phyloP scores from a whole-genome alignment of 2,888 invertebrate genomes.

The Smittia sp. region DNA sequence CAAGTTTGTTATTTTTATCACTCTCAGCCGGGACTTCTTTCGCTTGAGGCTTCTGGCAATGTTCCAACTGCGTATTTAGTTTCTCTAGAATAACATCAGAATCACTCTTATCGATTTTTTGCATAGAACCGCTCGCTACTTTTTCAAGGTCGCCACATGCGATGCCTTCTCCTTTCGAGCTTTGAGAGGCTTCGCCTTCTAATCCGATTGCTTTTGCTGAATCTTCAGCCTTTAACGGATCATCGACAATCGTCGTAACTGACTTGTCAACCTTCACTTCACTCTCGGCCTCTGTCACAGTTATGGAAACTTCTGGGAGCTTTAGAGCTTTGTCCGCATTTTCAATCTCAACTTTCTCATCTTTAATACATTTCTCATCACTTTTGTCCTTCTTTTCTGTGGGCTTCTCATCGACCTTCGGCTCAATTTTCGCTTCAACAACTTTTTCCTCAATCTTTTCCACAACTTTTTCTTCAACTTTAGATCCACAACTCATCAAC shows the following conservation, averaged over 20 bases:
- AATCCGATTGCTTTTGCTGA: background rate
- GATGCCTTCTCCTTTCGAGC: background rate
- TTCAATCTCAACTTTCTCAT: background rate
- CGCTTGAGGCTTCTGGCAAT: background rate
- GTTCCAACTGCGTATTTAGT: constrained; percentile 38
- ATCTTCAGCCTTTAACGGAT: background rate
- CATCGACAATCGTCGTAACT: background rate
- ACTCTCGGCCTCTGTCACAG: background rate
- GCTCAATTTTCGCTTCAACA: background rate
- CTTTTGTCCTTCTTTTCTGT: background rate
- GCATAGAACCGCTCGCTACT: background rate
- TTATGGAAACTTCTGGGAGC: background rate
- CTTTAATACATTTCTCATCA: background rate
- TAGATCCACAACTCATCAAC: background rate
- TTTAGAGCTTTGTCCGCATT: background rate
- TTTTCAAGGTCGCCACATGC: constrained; percentile 33
- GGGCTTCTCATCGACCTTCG: background rate
- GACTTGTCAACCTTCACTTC: background rate
- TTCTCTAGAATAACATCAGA: constrained; percentile 17
- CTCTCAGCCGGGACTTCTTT: background rate
- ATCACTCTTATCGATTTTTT: constrained; percentile 36
- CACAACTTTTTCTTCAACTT: background rate
- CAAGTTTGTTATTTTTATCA: background rate
- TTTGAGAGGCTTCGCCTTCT: background rate
- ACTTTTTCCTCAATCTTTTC: background rate